Percentiles rank a stretch among this genome's conserved stretches.
Conservation (phyloP, 2,113 vertebrate species). For the Solenodon paradoxus region DNA sequence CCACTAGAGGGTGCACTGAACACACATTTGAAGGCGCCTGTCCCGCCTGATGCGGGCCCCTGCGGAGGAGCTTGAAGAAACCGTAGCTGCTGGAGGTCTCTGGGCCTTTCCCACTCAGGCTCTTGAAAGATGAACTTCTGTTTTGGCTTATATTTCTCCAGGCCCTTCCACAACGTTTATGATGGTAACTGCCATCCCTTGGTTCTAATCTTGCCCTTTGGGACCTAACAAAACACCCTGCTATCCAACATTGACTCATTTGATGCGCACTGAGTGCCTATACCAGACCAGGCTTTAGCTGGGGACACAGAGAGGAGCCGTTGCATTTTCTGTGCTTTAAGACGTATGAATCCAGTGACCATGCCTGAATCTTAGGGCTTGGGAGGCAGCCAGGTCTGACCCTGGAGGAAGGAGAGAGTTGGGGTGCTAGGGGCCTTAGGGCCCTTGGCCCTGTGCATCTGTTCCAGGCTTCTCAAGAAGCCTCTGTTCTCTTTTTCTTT, state of each 20-base stretch:
- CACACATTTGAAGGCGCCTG: background rate
- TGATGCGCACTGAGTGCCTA: background rate
- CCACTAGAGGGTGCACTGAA: conserved; percentile 63
- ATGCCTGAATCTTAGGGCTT: background rate
- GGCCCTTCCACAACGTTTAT: background rate
- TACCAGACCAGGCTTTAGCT: background rate
- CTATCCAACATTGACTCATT: background rate
- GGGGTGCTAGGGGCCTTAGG: background rate
- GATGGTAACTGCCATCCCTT: background rate
- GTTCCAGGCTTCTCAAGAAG: conserved; percentile 2
- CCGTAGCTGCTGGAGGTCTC: background rate
- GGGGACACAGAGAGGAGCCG: background rate
- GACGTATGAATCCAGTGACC: background rate
- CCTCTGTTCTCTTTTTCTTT: conserved; percentile 73
- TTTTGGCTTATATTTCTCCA: background rate
- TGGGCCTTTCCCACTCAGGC: background rate
- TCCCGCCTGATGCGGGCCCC: background rate
- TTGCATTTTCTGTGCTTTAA: background rate
- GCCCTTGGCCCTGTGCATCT: background rate
- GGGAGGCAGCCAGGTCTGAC: background rate
- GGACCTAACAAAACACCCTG: background rate
- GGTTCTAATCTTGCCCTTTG: background rate
- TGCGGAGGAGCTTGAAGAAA: background rate
- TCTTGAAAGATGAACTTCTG: background rate
- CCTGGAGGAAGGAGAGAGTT: background rate